Base-by-base conservation (phyloP, 2,113 vertebrate species). In the Grammomys surdaster region DNA sequence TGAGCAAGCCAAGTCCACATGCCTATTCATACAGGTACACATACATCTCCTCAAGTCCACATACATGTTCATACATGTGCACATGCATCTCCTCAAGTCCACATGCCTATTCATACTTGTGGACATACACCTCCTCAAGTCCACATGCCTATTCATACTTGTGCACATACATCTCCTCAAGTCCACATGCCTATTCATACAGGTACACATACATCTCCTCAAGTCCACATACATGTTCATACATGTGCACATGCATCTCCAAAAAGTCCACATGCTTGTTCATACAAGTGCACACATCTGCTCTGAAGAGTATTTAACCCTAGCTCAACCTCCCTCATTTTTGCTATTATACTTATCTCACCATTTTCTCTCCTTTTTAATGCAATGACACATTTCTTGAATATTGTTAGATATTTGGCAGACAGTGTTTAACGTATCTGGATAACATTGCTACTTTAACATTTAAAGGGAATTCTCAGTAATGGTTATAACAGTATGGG, bases 401-500 rank as follows among this genome's bases (percentile, higher is more conserved):
- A 28, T 75, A 88, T 60, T 91, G 24, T n/a, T 84, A 81, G 24
- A 12, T 82, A 88, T 84, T 89, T 95, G 76, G 82, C 19, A 90
- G 70, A 89, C 36, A 56, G 13, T 80, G 78, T 13, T 67, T 72
- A 70, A 63, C 11, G 3, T 33, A 46, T 10, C 24, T 63, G 6
- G 76, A 70, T 73, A 58, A 85, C 63, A 65, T 43, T 56, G 2
- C n/a, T 17, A 6, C 9, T 48, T 81, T 85, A 75, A 88, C 1
- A 48, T 40, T 85, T 65, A 65, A 46, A 51, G 43, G 63, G 31
- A 33, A 54, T 72, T 28, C 36, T 33, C n/a, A 51, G 26, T 16
- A 19, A 77, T 65, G 7, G 48, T 69, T 70, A 40, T 8, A 33
- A 56, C 73, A 24, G 11, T 28, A 24, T 14, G 54, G 56, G 28